phyloP scores from a whole-genome alignment of 2,113 vertebrate genomes.

The Xenopus tropicalis region DNA sequence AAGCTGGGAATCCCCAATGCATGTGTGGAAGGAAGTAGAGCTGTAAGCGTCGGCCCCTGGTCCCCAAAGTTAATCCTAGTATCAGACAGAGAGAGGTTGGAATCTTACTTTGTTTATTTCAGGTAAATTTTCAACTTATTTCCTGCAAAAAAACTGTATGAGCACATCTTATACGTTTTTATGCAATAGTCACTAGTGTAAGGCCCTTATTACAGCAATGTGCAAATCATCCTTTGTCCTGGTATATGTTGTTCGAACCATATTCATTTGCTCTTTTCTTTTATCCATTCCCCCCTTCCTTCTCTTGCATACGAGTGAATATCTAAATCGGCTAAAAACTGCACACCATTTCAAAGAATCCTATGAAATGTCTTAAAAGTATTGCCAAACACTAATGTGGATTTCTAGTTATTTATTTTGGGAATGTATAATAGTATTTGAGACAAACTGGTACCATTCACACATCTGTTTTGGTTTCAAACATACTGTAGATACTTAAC shows the following conservation, averaged over 20 bases:
- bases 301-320: conserved; percentile 74
- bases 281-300: conserved; percentile 62
- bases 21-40: background rate
- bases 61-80: background rate
- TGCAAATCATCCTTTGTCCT: conserved; percentile 69
- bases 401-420: conserved; percentile 89
- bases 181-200: conserved; percentile 54
- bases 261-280: conserved; percentile 56
- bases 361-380: conserved; percentile 73
- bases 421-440: conserved; percentile 83
- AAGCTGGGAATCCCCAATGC: background rate
- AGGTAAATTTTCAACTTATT: conserved; percentile 38
- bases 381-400: conserved; percentile 83
- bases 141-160: conserved; percentile 57
- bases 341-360: conserved; percentile 74
- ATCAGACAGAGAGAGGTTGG: background rate
- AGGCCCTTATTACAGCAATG: conserved; percentile 68
- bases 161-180: conserved; percentile 65
- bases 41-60: background rate
- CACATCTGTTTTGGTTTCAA: conserved; percentile 77
- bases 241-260: conserved; percentile 58
- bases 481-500: conserved; percentile 95
- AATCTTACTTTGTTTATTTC: too few species aligned
- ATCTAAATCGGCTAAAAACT: conserved; percentile 72
- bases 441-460: conserved; percentile 82